Evolutionary conservation across 2,113 vertebrate species (phyloP), one percentile per base, ranked within the genome.

Genomic region (Beaufortia kweichowensis): DNA sequence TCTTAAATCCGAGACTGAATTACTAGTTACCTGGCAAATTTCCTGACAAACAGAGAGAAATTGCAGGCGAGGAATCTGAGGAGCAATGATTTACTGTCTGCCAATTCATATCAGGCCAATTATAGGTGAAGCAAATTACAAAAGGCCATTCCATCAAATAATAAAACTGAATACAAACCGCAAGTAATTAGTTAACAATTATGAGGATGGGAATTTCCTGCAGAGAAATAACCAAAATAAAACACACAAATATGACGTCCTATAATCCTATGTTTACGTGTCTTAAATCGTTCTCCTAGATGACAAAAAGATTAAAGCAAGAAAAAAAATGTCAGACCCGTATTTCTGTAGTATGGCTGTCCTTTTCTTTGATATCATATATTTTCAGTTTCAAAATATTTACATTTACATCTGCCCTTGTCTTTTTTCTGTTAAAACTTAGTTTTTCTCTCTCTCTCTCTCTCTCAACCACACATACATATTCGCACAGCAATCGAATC

Each of bases 401-500:
- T 46, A 11, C 10, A 46, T 46, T 3, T 46, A 14, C 41, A 35
- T 35, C 41, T 46, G 41, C 41, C 11, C 3, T 43, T 46, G 23
- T 66, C 21, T 75, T 62, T 68, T 68, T 11, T 75, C 46, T 74
- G 14, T 39, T 56, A 33, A 55, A 70, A 70, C 29, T 6, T 28
- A n/a, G 48, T 31, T 39, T 12, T 11, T 11, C 41, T 43, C 39
- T 33, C 57, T 65, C 6, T 84, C 84, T 86, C 86, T 87, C 82
- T 81, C 63, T 80, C 35, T 70, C 80, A 69, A 81, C 76, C 70
- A 79, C 82, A 60, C 43, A 53, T 35, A 48, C 77, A 74, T 53
- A 76, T 71, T 65, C 75, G 28, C 66, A 68, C 76, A 0, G n/a
- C n/a, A 35, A 6, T 35, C 33, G 11, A 4, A 10, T 10, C 35